Percentiles rank a stretch among this genome's conserved stretches.
phyloP scores from a whole-genome alignment of 2,888 invertebrate genomes.

The Mamestra brassicae region DNA sequence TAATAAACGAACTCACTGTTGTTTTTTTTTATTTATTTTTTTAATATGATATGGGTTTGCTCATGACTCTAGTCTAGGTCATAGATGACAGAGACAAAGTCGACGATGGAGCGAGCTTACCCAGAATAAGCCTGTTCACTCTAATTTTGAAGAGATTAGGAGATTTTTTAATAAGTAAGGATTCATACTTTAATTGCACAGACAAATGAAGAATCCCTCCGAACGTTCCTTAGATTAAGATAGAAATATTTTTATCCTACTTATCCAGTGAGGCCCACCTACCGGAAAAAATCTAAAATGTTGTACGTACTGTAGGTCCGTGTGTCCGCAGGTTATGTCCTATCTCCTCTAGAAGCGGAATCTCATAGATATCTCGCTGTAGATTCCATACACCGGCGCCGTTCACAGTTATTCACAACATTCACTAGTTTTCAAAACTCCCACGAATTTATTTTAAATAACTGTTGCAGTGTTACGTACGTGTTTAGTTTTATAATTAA shows the following conservation, averaged over 20 bases:
- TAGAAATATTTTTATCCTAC: neutral
- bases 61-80: no score
- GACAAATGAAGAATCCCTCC: neutral
- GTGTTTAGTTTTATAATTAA: conserved; percentile 15
- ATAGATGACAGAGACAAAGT: no score
- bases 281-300: conserved; percentile 16
- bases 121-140: no score
- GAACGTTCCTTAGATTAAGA: neutral
- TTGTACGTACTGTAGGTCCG: conserved; percentile 30
- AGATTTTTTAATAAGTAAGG: no score
- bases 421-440: conserved; percentile 72
- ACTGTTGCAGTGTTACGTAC: neutral
- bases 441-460: conserved; percentile 55
- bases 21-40: no score
- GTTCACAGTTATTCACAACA: conserved; percentile 81
- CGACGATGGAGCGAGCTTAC: no score
- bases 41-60: no score
- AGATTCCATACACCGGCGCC: conserved; percentile 78
- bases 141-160: no score
- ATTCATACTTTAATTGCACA: neutral
- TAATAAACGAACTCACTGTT: no score
- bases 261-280: neutral
- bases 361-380: conserved; percentile 83
- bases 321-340: conserved; percentile 73
- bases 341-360: conserved; percentile 74